Conservation (phyloP, 2,113 vertebrate species). For the Dipodomys stephensi region DNA sequence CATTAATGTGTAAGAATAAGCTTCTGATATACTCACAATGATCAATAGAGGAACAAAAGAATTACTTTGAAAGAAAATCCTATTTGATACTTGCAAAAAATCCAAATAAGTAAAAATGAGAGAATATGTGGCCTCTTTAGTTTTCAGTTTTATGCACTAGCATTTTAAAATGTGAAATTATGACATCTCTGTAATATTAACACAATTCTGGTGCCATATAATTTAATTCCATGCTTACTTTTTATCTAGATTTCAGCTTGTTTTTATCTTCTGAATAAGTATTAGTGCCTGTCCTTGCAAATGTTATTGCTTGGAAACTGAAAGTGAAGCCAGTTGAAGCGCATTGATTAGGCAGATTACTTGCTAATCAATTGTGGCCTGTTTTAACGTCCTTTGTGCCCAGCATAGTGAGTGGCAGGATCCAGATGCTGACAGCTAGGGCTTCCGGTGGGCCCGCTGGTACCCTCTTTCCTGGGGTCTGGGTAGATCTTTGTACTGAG, state of each 20-base stretch:
- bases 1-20: not conserved
- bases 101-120: not conserved
- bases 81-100: constrained; percentile 24
- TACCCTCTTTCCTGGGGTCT: not conserved
- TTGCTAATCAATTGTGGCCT: not conserved
- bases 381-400: constrained; percentile 47
- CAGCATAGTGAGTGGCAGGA: not conserved
- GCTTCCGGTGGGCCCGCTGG: not conserved
- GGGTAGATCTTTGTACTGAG: not conserved
- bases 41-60: not conserved
- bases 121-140: not conserved
- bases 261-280: not conserved
- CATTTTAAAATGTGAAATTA: constrained; percentile 46
- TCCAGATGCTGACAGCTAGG: not conserved
- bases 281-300: not conserved
- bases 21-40: not conserved
- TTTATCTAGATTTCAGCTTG: constrained; percentile 33
- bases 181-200: not conserved
- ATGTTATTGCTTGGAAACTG: constrained; percentile 26
- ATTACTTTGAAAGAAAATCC: constrained; percentile 41
- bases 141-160: constrained; percentile 22
- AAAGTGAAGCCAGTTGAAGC: not conserved
- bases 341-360: constrained; percentile 16
- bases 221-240: constrained; percentile 24
- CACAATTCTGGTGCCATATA: constrained; percentile 32